Percentiles rank a stretch among this genome's conserved stretches.
These are phyloP conservation scores for Amblyornis subalaris DNA, from an alignment of 2,113 vertebrate species.

Conservation along the genomic window DNA sequence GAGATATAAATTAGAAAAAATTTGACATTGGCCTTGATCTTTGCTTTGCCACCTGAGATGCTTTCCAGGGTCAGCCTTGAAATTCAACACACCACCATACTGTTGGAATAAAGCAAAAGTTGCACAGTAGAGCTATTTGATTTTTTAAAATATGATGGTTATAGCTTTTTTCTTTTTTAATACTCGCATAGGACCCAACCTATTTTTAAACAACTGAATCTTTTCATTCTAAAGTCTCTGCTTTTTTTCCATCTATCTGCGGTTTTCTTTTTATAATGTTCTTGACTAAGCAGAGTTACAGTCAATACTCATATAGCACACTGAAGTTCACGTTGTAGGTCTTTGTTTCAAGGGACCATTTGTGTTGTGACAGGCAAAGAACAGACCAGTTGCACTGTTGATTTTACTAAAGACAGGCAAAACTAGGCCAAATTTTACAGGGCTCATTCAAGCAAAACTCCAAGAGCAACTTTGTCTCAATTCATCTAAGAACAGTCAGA, in stretches of 20 bases:
- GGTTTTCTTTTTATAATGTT: not conserved
- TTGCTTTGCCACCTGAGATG: constrained; percentile 35
- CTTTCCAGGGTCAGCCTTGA: constrained; percentile 37
- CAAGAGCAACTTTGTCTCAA: not conserved
- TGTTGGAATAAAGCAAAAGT: constrained; percentile 15
- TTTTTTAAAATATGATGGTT: not conserved
- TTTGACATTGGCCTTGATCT: constrained; percentile 10
- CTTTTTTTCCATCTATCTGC: not conserved
- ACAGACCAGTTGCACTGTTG: not conserved
- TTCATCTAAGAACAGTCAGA: not conserved
- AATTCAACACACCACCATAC: constrained; percentile 21
- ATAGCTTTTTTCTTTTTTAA: not conserved
- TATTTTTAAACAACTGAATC: constrained; percentile 14
- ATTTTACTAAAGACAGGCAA: not conserved
- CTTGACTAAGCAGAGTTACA: not conserved
- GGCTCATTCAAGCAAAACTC: not conserved
- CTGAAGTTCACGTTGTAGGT: not conserved
- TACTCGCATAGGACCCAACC: not conserved
- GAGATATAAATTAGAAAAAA: constrained; percentile 25
- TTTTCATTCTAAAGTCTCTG: constrained; percentile 3
- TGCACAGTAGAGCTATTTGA: constrained; percentile 5
- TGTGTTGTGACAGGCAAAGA: not conserved
- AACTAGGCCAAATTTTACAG: not conserved
- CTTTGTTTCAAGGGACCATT: not conserved
- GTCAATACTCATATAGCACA: not conserved